Percentiles rank a stretch among this genome's conserved stretches.
phyloP scores from a whole-genome alignment of 2,888 invertebrate species.

The Brenthis ino region DNA sequence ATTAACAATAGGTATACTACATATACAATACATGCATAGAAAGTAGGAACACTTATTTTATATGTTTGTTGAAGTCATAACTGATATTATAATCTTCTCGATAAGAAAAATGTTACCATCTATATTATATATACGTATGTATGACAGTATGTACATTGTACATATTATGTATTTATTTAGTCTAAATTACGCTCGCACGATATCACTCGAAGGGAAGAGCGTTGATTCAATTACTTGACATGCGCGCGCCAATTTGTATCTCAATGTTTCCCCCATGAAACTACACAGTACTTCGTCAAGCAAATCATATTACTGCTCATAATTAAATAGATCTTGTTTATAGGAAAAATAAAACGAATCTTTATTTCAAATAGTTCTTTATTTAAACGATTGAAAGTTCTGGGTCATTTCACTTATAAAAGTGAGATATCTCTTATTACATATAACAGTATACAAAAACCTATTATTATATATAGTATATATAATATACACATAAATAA shows the following conservation, averaged over 20 bases:
- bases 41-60: too few species aligned
- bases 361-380: neutral
- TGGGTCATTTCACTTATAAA: neutral
- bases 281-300: slow-evolving; percentile 55
- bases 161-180: slow-evolving; percentile 37
- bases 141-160: slow-evolving; percentile 14
- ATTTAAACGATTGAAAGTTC: neutral
- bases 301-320: slow-evolving; percentile 65
- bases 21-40: too few species aligned
- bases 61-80: too few species aligned
- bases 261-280: slow-evolving; percentile 50
- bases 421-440: too few species aligned
- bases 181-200: slow-evolving; percentile 45
- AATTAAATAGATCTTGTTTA: slow-evolving; percentile 66
- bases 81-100: neutral
- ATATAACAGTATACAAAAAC: too few species aligned
- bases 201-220: slow-evolving; percentile 51
- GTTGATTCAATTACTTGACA: slow-evolving; percentile 78
- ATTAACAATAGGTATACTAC: too few species aligned
- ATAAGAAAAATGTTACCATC: neutral
- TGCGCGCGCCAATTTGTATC: slow-evolving; percentile 77
- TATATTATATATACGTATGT: neutral
- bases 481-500: too few species aligned
- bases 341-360: slow-evolving; percentile 29
- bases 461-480: too few species aligned